Conservation (phyloP, 2,797 vertebrate genomes). For the Dendrocincla fuliginosa region DNA sequence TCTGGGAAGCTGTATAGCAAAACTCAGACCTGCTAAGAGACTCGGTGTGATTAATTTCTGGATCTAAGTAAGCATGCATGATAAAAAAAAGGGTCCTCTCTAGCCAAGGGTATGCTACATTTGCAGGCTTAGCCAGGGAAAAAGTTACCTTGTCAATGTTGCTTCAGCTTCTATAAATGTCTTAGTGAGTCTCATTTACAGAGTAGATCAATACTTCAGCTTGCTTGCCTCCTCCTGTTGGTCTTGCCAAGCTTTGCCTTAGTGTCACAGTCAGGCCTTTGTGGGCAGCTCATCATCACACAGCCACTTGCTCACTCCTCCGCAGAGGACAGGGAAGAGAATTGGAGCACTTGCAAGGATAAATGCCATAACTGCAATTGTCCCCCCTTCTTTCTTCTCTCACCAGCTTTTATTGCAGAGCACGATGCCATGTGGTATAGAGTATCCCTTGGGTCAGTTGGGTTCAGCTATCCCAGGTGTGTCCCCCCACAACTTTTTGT, state of each 20-base stretch:
- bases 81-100: background rate
- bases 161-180: background rate
- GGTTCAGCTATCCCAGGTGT: background rate
- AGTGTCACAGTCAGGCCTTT: background rate
- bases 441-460: background rate
- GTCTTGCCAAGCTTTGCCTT: background rate
- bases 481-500: background rate
- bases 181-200: background rate
- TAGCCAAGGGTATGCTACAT: background rate
- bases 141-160: background rate
- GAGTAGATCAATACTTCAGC: background rate
- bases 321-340: background rate
- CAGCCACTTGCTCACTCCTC: background rate
- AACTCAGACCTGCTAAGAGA: background rate
- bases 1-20: background rate
- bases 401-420: background rate
- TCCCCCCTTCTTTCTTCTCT: background rate
- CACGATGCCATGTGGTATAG: no score
- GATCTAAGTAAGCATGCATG: background rate
- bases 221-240: background rate
- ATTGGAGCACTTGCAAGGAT: fast-evolving
- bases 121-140: background rate
- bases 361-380: background rate
- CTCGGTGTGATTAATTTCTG: background rate
- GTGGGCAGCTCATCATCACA: background rate